Evolutionary conservation across 2,888 invertebrate species (phyloP).

Genomic region (Agrochola lychnidis): DNA sequence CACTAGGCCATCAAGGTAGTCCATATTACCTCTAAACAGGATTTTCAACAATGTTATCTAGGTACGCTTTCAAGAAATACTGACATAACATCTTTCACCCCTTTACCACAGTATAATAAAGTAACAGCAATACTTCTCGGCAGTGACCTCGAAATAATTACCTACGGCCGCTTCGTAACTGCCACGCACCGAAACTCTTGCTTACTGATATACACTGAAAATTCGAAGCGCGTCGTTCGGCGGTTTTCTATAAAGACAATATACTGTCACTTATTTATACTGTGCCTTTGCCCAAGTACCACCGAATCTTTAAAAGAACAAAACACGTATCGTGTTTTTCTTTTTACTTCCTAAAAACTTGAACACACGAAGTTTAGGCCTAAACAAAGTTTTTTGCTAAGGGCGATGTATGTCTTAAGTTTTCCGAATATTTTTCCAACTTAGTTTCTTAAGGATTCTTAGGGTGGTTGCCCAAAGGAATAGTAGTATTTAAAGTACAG

Average conservation of each 20-base stretch:
- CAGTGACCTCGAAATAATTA: no score
- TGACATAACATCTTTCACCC: not conserved
- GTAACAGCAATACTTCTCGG: no score
- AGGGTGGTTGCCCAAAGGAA: not conserved
- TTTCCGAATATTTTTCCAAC: conserved; percentile 37
- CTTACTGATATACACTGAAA: no score
- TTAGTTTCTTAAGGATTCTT: conserved; percentile 7
- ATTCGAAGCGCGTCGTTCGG: no score
- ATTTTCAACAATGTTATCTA: not conserved
- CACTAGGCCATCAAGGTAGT: no score
- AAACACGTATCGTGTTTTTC: conserved; percentile 10
- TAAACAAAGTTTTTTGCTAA: conserved; percentile 29
- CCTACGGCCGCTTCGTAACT: no score
- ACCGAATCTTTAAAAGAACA: conserved; percentile 18
- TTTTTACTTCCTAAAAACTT: conserved; percentile 30
- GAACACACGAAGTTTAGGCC: conserved; percentile 8
- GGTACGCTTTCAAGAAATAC: not conserved
- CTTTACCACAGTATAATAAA: not conserved
- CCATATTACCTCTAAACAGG: no score
- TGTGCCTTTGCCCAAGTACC: not conserved
- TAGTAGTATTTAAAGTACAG: not conserved
- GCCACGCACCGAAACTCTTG: no score
- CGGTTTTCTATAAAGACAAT: no score
- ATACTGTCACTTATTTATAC: no score
- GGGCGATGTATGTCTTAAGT: conserved; percentile 30